A percentile compares a stretch with the other conserved stretches of the same genome.
Conservation (phyloP, 2,113 vertebrate species). For the crab-eating macaque (Macaca fascicularis) region DNA sequence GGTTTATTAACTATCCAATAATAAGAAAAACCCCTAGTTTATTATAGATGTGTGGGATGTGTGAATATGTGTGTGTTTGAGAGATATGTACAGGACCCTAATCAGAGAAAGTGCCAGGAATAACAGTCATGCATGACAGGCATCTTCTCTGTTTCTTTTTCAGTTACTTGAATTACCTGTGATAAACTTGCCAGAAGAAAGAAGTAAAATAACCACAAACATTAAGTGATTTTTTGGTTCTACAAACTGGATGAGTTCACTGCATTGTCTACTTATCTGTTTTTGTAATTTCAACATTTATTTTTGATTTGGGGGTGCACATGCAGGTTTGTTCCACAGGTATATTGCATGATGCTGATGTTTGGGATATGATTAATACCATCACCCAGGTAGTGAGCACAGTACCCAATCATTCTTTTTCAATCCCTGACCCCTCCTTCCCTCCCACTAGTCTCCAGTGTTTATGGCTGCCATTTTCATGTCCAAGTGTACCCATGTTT, state of each 20-base stretch:
- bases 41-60: background rate
- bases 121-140: background rate
- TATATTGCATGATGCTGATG: too few species aligned
- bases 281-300: too few species aligned
- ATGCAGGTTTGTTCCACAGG: too few species aligned
- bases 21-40: background rate
- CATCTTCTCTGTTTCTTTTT: slow-evolving; percentile 4
- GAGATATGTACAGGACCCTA: background rate
- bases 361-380: too few species aligned
- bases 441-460: too few species aligned
- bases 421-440: too few species aligned
- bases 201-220: background rate
- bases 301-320: too few species aligned
- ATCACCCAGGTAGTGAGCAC: too few species aligned
- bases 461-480: too few species aligned
- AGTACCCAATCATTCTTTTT: too few species aligned
- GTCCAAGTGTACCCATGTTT: too few species aligned
- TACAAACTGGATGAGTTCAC: background rate
- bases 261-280: too few species aligned
- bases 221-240: background rate
- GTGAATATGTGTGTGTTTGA: background rate
- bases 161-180: background rate
- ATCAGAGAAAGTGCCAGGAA: background rate
- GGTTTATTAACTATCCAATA: background rate
- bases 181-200: slow-evolving; percentile 4